These are phyloP conservation scores for Yponomeuta evonymella DNA, from an alignment of 2,888 invertebrate genomes.

Conservation along the genomic window DNA sequence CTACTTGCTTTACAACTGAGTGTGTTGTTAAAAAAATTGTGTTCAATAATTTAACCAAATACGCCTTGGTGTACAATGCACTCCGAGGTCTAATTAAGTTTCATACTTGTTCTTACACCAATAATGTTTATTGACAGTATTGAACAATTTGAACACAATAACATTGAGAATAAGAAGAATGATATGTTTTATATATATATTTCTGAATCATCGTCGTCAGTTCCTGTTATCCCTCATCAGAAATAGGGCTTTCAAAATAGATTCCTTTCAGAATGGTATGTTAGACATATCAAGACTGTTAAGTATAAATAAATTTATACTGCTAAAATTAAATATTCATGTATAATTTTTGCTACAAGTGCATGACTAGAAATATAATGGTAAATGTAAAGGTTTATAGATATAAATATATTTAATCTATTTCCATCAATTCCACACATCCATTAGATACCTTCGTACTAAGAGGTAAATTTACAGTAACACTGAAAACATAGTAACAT, in stretches of 20 bases:
- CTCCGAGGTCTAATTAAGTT: too few relatives aligned
- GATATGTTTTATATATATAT: too few relatives aligned
- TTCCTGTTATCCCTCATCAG: too few relatives aligned
- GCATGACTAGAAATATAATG: background rate
- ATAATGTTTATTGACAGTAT: too few relatives aligned
- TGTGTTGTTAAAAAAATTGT: too few relatives aligned
- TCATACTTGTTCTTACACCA: too few relatives aligned
- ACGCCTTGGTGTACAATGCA: too few relatives aligned
- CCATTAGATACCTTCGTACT: constrained; percentile 42
- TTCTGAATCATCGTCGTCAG: too few relatives aligned
- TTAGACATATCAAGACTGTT: constrained; percentile 6
- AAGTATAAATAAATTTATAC: constrained; percentile 14
- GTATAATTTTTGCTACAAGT: background rate
- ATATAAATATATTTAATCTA: constrained; percentile 39
- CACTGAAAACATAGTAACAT: constrained; percentile 69
- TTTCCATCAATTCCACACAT: constrained; percentile 48
- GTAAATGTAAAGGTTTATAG: background rate
- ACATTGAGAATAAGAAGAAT: too few relatives aligned
- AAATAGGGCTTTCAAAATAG: constrained; percentile 7
- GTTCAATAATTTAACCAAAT: too few relatives aligned
- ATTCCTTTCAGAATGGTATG: background rate
- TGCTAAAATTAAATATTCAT: background rate
- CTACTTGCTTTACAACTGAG: too few relatives aligned
- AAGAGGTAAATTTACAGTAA: constrained; percentile 49
- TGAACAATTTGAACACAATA: too few relatives aligned